phyloP scores from a whole-genome alignment of 2,113 vertebrate species.

The Sinocyclocheilus anshuiensis region DNA sequence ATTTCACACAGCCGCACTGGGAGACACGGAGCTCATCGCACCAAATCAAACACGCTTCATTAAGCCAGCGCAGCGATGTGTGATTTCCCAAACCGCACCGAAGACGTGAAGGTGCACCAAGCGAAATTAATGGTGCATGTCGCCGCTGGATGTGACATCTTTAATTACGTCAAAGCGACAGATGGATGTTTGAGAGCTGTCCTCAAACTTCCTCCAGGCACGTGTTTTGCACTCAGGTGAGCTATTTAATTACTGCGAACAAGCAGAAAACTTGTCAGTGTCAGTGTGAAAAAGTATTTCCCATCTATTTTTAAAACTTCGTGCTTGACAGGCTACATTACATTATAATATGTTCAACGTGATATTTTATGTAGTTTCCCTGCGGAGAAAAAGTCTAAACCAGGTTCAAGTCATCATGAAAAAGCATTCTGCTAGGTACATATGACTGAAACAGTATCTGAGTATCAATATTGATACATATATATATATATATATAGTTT shows the following conservation, averaged over 20 bases:
- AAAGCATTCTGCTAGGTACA: not conserved
- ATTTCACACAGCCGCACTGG: not conserved
- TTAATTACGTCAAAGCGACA: conserved; percentile 40
- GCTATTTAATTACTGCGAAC: not conserved
- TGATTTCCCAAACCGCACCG: conserved; percentile 15
- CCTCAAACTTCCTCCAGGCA: not conserved
- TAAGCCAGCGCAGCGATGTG: not conserved
- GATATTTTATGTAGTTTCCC: not conserved
- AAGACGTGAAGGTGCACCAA: conserved; percentile 3
- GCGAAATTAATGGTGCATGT: conserved; percentile 31
- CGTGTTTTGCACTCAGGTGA: conserved; percentile 42
- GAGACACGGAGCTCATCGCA: conserved; percentile 18
- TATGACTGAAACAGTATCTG: not conserved
- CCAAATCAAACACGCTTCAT: conserved; percentile 24
- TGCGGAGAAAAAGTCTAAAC: not conserved
- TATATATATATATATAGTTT: no score
- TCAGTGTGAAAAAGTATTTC: not conserved
- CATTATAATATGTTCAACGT: not conserved
- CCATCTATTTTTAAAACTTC: not conserved
- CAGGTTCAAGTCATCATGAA: not conserved
- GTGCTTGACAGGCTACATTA: not conserved
- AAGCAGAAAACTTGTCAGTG: not conserved
- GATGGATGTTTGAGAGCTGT: conserved; percentile 35
- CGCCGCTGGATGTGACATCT: conserved; percentile 38
- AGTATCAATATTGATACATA: not conserved